Evolutionary conservation across 2,113 vertebrate species (phyloP), one percentile per base, ranked within the genome.

Genomic region (Pituophis catenifer): DNA sequence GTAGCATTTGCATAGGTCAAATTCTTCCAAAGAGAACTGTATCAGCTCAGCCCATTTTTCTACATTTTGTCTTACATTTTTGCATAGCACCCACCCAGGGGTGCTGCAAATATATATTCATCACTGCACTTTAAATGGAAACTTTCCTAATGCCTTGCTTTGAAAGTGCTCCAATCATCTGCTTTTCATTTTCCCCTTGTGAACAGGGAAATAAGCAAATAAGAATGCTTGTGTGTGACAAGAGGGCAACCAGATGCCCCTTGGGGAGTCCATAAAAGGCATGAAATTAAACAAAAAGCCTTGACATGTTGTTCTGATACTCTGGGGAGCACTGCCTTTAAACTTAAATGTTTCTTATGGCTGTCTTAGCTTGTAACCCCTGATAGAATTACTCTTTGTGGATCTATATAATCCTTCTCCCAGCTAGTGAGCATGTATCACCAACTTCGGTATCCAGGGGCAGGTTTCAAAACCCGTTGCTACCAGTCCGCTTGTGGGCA

Each of bases 31-130:
- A 92, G 94, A 89, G 38, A 95, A 11, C 21, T 94, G 91, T 95
- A 94, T 33, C 86, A 93, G 91, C 93, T 94, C 48, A 93, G 85
- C 90, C 85, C n/a, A 93, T 94, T 95, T 95, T 88, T 53, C 89
- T 90, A 0, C 17, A 48, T 29, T 33, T 59, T 15, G 3, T 70
- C 12, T 50, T 0, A 65, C 92, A 44, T 87, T 91, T 81, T 93
- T 55, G 92, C 92, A 93, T 90, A 89, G 48, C 90, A 48, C 65
- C 57, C 62, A 87, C 65, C 57, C 62, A 87, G 87, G 93, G 91
- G 44, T 92, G 92, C 89, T 94, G 52, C 59, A 90, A 93, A 91
- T 70, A 90, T 86, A 70, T 59, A 48, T 0, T 48, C 9, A 91
- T 93, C 91, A 24, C 52, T 90, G 59, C 13, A 2, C 87, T 94